Conservation (phyloP, 2,113 vertebrate species). For the Puma concolor region DNA sequence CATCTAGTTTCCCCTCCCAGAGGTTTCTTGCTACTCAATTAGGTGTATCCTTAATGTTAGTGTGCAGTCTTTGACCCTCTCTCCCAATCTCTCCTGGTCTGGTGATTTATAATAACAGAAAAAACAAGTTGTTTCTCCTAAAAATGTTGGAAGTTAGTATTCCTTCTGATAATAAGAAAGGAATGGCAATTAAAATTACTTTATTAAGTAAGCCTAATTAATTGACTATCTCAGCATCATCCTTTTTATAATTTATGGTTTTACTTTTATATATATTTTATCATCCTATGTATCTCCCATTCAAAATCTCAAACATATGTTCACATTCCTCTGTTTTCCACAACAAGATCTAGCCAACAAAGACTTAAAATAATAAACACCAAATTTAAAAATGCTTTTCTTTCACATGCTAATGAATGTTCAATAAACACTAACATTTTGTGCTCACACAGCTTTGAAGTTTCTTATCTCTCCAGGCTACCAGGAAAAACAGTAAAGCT, state of each 20-base stretch:
- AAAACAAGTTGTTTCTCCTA: background rate
- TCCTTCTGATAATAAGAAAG: slow-evolving; percentile 6
- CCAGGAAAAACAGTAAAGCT: background rate
- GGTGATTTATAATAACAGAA: background rate
- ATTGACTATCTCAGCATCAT: background rate
- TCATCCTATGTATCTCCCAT: background rate
- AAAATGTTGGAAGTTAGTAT: background rate
- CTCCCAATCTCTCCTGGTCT: background rate
- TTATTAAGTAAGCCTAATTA: background rate
- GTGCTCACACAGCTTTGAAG: background rate
- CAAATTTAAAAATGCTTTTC: slow-evolving; percentile 23
- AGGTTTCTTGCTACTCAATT: background rate
- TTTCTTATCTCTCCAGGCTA: background rate
- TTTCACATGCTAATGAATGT: background rate
- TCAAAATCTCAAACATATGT: background rate
- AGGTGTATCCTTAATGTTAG: background rate
- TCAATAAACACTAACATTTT: background rate
- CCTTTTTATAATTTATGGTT: background rate
- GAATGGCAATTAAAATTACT: background rate
- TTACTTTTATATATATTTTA: background rate
- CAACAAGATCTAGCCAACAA: background rate
- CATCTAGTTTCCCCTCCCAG: background rate
- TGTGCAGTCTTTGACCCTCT: background rate
- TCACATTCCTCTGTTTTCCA: background rate
- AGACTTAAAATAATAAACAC: background rate